These are phyloP conservation scores for Carlito syrichta DNA, from an alignment of 2,113 vertebrate species.

Conservation along the genomic window DNA sequence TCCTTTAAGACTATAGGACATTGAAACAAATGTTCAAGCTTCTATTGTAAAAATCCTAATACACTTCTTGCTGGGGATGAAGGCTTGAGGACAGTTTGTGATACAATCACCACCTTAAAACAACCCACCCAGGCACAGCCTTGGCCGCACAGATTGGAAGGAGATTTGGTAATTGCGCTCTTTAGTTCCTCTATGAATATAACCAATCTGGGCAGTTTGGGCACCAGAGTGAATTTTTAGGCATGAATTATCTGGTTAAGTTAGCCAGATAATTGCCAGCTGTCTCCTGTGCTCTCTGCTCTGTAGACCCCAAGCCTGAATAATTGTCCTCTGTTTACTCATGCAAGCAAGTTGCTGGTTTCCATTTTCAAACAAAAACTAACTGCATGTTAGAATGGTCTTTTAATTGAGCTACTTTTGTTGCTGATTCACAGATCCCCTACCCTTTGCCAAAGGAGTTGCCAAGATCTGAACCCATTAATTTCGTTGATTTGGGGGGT, in stretches of 20 bases:
- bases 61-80: not conserved
- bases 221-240: conserved; percentile 47
- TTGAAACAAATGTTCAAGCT: not conserved
- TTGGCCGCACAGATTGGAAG: not conserved
- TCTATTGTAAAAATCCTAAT: not conserved
- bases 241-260: conserved; percentile 64
- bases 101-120: not conserved
- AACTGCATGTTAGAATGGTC: conserved; percentile 2
- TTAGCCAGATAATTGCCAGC: conserved; percentile 66
- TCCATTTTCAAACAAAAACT: conserved; percentile 61
- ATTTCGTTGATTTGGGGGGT: not conserved
- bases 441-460: not conserved
- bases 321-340: conserved; percentile 24
- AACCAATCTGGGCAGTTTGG: not conserved
- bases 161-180: conserved; percentile 1
- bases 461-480: not conserved
- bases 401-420: conserved; percentile 46
- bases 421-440: not conserved
- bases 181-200: conserved; percentile 14
- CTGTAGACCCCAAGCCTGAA: conserved; percentile 19
- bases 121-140: not conserved
- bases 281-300: conserved; percentile 26
- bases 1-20: not conserved
- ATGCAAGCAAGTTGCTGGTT: conserved; percentile 21
- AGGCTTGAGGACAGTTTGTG: not conserved